phyloP scores from a whole-genome alignment of 2,113 vertebrate species.

The Chaetops frenatus region DNA sequence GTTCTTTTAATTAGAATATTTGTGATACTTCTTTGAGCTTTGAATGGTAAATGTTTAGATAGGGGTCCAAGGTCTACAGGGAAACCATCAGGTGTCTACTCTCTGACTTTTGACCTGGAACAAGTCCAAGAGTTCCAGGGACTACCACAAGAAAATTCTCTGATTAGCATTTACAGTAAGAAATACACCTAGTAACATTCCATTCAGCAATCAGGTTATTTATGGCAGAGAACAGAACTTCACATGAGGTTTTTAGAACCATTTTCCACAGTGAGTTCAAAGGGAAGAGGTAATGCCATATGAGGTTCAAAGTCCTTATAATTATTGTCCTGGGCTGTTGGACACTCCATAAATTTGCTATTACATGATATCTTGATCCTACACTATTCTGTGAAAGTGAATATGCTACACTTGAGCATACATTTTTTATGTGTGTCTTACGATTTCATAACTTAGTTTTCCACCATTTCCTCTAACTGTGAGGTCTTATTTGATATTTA shows the following conservation, averaged over 20 bases:
- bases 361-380: neutral
- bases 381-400: neutral
- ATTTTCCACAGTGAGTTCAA: neutral
- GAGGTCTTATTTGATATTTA: constrained; percentile 6
- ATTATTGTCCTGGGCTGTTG: neutral
- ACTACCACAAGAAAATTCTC: neutral
- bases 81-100: neutral
- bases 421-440: neutral
- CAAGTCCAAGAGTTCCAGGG: neutral
- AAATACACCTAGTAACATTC: neutral
- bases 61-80: neutral
- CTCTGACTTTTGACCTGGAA: neutral
- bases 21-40: neutral
- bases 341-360: neutral
- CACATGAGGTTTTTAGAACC: neutral
- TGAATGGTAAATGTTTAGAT: neutral
- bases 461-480: neutral
- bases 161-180: neutral
- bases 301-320: neutral
- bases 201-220: neutral
- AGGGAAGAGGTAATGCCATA: neutral
- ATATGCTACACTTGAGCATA: neutral
- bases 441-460: neutral
- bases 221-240: neutral
- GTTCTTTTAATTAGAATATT: neutral